These are phyloP conservation scores for Macrocentrus cingulum DNA, from an alignment of 1,140 invertebrate genomes.

Conservation along the genomic window DNA sequence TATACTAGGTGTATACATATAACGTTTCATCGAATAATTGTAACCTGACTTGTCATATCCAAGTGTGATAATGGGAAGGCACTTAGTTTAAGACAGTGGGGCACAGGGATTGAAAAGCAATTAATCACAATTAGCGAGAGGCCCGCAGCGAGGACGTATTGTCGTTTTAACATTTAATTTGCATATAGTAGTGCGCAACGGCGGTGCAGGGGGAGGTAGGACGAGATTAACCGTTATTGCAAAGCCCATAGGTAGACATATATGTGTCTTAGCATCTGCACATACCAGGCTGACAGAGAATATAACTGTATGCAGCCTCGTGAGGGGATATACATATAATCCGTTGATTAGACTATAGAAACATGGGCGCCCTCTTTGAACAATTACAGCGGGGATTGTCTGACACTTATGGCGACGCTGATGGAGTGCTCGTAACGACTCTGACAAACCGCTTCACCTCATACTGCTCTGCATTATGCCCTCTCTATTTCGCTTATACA, in stretches of 20 bases:
- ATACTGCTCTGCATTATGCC: neutral
- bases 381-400: slow-evolving; percentile 23
- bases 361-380: slow-evolving; percentile 23
- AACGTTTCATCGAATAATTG: too few relatives aligned
- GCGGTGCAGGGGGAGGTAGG: slow-evolving; percentile 7
- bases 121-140: slow-evolving; percentile 45
- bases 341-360: slow-evolving; percentile 27
- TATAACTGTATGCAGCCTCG: slow-evolving; percentile 17
- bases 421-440: slow-evolving; percentile 20
- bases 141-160: slow-evolving; percentile 31
- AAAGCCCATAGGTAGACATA: slow-evolving; percentile 11
- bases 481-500: too few relatives aligned
- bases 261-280: slow-evolving; percentile 6
- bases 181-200: slow-evolving; percentile 37
- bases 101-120: slow-evolving; percentile 33
- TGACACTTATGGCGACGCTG: slow-evolving; percentile 27
- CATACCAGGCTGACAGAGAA: slow-evolving; percentile 9
- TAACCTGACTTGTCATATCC: too few relatives aligned
- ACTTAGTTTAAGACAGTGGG: neutral
- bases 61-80: neutral
- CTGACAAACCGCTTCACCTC: slow-evolving; percentile 18
- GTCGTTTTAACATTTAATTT: slow-evolving; percentile 47
- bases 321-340: slow-evolving; percentile 20
- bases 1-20: too few relatives aligned
- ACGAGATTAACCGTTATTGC: slow-evolving; percentile 33